Evolutionary conservation across 2,888 invertebrate genomes (phyloP).

Genomic region (Melinopterus prodromus): DNA sequence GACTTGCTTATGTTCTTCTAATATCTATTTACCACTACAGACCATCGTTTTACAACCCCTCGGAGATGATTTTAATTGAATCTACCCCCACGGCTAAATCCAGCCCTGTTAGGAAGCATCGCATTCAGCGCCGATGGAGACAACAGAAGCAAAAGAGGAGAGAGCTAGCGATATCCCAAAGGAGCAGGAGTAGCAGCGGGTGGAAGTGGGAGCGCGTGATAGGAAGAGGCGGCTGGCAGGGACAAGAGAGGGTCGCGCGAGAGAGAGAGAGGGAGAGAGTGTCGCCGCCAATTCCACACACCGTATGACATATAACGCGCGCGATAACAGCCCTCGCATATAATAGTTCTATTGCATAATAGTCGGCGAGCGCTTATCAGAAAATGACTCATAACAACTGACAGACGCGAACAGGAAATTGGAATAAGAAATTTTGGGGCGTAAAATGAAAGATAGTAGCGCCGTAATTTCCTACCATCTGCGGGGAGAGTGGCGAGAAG

Average conservation of each 20-base stretch:
- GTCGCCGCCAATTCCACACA: constrained; percentile 57
- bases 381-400: constrained; percentile 77
- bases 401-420: constrained; percentile 69
- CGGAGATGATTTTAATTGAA: not conserved
- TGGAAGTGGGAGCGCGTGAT: not conserved
- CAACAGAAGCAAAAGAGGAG: constrained; percentile 18
- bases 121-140: constrained; percentile 6
- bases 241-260: constrained; percentile 6
- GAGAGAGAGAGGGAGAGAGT: constrained; percentile 17
- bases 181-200: not conserved
- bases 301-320: constrained; percentile 61
- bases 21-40: not conserved
- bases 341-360: constrained; percentile 64
- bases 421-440: constrained; percentile 81
- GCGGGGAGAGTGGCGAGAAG: constrained; percentile 43
- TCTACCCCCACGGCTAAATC: not conserved
- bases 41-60: not conserved
- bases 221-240: not conserved
- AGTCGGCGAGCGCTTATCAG: constrained; percentile 67
- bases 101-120: constrained; percentile 4
- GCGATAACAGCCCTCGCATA: constrained; percentile 61
- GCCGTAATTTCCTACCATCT: constrained; percentile 73
- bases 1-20: not conserved
- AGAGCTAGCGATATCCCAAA: constrained; percentile 13
- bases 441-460: constrained; percentile 81